Evolutionary conservation across 2,888 invertebrate genomes (phyloP).

Genomic region (Lissocephala sabroskyi): DNA sequence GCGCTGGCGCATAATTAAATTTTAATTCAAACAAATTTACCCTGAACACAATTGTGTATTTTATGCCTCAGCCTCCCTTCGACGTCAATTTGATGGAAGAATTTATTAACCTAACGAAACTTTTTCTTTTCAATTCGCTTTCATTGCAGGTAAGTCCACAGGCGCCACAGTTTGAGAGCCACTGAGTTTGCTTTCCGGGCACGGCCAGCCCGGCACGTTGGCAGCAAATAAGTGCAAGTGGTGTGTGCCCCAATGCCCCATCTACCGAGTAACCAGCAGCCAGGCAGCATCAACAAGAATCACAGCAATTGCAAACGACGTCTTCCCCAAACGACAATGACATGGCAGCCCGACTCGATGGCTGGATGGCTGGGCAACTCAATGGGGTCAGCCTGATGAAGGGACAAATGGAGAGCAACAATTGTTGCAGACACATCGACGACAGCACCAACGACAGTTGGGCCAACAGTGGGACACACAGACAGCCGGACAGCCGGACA

Average conservation of each 20-base stretch:
- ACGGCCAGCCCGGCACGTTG: constrained; percentile 29
- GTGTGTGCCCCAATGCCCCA: constrained; percentile 57
- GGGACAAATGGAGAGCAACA: constrained; percentile 56
- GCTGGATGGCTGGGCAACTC: neutral
- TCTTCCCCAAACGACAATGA: constrained; percentile 39
- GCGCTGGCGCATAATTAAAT: constrained; percentile 59
- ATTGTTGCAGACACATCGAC: constrained; percentile 65
- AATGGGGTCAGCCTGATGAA: constrained; percentile 16
- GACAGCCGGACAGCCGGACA: constrained; percentile 9
- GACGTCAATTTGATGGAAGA: neutral
- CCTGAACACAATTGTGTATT: constrained; percentile 56
- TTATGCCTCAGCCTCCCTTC: constrained; percentile 21
- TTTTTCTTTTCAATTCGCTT: constrained; percentile 4
- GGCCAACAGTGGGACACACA: constrained; percentile 3
- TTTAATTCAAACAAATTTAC: constrained; percentile 59
- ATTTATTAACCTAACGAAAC: constrained; percentile 8
- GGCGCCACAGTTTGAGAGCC: constrained; percentile 19
- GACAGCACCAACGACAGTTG: constrained; percentile 26
- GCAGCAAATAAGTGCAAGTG: constrained; percentile 54
- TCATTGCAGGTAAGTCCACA: constrained; percentile 46
- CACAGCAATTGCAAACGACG: constrained; percentile 40
- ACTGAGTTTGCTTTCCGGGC: constrained; percentile 36
- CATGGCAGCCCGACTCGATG: constrained; percentile 2
- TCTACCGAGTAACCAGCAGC: constrained; percentile 14
- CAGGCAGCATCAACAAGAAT: constrained; percentile 33